Conservation (phyloP, 2,888 invertebrate species). For the Prenolepis imparis region DNA sequence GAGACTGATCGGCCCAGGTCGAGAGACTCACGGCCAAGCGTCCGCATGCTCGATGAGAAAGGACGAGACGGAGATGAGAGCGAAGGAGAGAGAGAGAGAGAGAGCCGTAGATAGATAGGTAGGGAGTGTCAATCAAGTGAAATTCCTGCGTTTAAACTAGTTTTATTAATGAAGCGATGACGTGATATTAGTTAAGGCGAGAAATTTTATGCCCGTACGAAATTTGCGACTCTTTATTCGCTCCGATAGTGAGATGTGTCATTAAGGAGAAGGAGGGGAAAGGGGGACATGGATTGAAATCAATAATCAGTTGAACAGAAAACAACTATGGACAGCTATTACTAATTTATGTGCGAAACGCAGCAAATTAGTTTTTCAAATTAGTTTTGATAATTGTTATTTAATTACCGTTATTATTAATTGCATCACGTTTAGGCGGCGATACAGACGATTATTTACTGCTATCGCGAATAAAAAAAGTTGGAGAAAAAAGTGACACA, state of each 20-base stretch:
- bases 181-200: slow-evolving; percentile 58
- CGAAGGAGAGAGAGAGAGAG: slow-evolving; percentile 8
- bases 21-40: slow-evolving; percentile 6
- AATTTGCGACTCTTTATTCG: slow-evolving; percentile 48
- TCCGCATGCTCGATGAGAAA: slow-evolving; percentile 28
- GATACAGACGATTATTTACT: neutral
- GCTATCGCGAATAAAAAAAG: neutral
- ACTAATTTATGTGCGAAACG: neutral
- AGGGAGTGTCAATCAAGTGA: slow-evolving; percentile 65
- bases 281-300: neutral
- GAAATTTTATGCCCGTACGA: slow-evolving; percentile 43
- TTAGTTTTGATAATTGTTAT: neutral
- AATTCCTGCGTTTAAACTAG: slow-evolving; percentile 64
- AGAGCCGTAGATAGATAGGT: slow-evolving; percentile 13
- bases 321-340: neutral
- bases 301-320: neutral
- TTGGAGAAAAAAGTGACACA: neutral
- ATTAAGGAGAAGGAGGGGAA: neutral
- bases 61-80: slow-evolving; percentile 28
- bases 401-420: neutral
- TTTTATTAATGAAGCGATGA: slow-evolving; percentile 68
- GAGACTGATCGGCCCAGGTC: slow-evolving; percentile 61
- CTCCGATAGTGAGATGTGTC: neutral
- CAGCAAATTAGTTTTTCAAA: neutral
- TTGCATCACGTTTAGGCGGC: neutral